A percentile compares a stretch with the other conserved stretches of the same genome.
phyloP scores from a whole-genome alignment of 2,888 invertebrate species.

The Ypsolopha scabrella region DNA sequence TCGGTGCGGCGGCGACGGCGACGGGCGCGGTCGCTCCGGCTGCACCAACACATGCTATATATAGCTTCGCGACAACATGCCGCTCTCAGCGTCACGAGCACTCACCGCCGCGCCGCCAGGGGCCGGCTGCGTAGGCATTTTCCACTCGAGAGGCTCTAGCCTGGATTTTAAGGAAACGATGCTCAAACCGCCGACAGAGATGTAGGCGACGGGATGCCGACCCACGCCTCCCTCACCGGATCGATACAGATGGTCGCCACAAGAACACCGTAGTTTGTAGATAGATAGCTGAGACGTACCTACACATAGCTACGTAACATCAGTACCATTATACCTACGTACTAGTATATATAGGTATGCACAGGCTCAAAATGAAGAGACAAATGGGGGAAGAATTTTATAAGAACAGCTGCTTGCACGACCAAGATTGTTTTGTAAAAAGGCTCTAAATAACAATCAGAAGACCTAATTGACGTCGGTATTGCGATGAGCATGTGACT shows the following conservation, averaged over 20 bases:
- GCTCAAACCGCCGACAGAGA: conserved; percentile 46
- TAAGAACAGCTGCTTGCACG: too few species aligned
- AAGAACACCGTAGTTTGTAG: conserved; percentile 46
- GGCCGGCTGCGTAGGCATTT: conserved; percentile 56
- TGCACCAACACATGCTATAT: conserved; percentile 61
- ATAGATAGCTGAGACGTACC: conserved; percentile 18
- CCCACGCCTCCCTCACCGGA: conserved; percentile 61
- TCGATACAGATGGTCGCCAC: conserved; percentile 65
- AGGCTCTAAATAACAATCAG: neutral
- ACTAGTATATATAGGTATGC: too few species aligned
- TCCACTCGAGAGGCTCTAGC: conserved; percentile 60
- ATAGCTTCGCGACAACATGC: conserved; percentile 60
- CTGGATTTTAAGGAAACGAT: conserved; percentile 53
- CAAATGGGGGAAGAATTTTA: too few species aligned
- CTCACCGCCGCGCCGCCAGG: conserved; percentile 45
- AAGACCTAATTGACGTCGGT: neutral
- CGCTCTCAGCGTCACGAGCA: conserved; percentile 33
- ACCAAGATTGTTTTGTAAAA: too few species aligned
- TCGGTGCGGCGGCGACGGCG: conserved; percentile 34
- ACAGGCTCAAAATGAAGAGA: too few species aligned
- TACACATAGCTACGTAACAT: too few species aligned
- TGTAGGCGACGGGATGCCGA: conserved; percentile 58
- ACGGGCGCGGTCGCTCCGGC: conserved; percentile 50
- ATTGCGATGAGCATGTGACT: conserved; percentile 32
- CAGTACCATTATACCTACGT: too few species aligned